These are phyloP conservation scores for Chrysoperla carnea DNA, from an alignment of 1,140 invertebrate genomes.

Conservation along the genomic window DNA sequence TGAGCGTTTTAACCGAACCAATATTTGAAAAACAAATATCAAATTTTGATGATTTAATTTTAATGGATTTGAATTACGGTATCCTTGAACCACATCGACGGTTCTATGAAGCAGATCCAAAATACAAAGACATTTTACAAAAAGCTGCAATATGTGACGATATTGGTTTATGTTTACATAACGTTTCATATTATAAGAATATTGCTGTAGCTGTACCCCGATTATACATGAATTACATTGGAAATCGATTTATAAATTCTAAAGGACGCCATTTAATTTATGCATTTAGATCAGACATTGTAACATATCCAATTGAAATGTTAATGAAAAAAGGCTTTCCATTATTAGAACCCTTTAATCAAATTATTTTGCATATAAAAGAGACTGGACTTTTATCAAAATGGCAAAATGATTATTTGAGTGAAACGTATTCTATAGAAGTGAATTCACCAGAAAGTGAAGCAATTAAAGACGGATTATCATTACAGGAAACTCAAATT, in stretches of 20 bases:
- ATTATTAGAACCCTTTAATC: neutral
- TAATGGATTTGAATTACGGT: neutral
- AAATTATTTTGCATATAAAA: neutral
- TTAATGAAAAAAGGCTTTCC: neutral
- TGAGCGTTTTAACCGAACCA: neutral
- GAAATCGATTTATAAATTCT: neutral
- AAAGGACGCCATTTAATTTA: neutral
- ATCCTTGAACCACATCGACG: neutral
- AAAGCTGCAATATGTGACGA: neutral
- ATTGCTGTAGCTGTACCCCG: neutral
- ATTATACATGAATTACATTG: neutral
- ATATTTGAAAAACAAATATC: neutral
- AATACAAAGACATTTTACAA: neutral
- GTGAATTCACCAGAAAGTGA: too few relatives aligned
- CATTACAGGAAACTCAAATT: too few relatives aligned
- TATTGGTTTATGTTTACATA: neutral
- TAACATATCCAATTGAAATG: neutral
- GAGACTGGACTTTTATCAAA: too few relatives aligned
- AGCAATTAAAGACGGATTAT: too few relatives aligned
- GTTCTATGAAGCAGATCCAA: neutral
- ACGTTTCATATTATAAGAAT: neutral
- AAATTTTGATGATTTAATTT: neutral
- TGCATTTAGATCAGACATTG: neutral
- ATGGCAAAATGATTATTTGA: too few relatives aligned
- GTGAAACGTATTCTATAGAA: too few relatives aligned